phyloP scores from a whole-genome alignment of 2,113 vertebrate genomes.

The Tenrec ecaudatus region DNA sequence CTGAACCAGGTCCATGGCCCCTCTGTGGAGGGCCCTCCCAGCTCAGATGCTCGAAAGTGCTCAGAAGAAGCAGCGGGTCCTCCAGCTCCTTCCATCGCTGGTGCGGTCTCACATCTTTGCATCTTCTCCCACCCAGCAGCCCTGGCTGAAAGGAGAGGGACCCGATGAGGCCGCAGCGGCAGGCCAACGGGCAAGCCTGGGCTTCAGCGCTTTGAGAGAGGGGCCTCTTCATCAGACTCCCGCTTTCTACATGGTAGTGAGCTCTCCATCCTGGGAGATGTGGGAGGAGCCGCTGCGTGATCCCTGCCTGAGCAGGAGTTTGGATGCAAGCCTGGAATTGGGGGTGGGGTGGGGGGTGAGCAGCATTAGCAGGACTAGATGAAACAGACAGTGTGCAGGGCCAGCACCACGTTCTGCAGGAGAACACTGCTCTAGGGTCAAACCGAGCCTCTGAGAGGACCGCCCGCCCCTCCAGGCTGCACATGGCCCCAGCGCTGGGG shows the following conservation, averaged over 20 bases:
- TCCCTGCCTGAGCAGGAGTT: background rate
- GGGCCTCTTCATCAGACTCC: background rate
- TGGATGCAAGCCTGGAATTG: background rate
- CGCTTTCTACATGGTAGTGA: background rate
- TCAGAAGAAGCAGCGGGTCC: background rate
- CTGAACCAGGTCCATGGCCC: background rate
- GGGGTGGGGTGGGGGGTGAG: background rate
- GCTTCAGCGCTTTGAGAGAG: rapidly evolving
- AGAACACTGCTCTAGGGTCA: background rate
- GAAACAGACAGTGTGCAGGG: rapidly evolving
- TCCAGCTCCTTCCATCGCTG: background rate
- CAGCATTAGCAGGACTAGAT: background rate
- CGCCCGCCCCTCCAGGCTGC: background rate
- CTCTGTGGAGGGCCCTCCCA: rapidly evolving
- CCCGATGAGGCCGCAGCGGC: rapidly evolving
- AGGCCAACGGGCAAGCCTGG: rapidly evolving
- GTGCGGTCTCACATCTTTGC: rapidly evolving
- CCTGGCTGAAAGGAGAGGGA: background rate
- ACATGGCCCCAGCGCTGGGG: background rate
- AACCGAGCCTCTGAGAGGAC: background rate
- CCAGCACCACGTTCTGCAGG: background rate
- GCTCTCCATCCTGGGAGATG: background rate
- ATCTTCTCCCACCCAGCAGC: background rate
- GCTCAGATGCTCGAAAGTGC: too few relatives aligned
- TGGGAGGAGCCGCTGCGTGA: background rate